Conservation (phyloP, 2,797 vertebrate genomes). For the Austrolebias charrua region DNA sequence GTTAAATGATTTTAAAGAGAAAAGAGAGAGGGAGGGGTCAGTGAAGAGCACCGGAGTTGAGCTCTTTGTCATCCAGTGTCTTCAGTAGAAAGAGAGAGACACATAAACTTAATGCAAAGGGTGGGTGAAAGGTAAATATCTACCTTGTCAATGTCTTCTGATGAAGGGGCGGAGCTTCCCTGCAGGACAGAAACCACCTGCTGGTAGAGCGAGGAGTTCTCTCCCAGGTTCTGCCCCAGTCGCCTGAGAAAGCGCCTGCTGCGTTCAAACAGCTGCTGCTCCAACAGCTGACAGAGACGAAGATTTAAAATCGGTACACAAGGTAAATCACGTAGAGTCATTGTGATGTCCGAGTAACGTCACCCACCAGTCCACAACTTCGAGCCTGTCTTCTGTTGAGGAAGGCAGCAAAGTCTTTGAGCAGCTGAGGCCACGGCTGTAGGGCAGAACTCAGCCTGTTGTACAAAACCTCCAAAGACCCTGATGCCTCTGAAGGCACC, state of each 20-base stretch:
- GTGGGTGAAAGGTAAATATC: background rate
- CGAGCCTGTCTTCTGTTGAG: constrained; percentile 83
- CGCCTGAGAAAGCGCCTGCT: constrained; percentile 87
- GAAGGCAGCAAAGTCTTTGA: constrained; percentile 91
- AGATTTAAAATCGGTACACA: background rate
- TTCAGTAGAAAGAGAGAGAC: too few species aligned
- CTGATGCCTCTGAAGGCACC: constrained; percentile 56
- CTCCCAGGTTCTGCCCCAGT: constrained; percentile 86
- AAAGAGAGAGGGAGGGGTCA: too few species aligned
- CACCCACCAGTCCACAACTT: constrained; percentile 87
- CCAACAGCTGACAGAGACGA: constrained; percentile 78
- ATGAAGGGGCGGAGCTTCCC: constrained; percentile 77
- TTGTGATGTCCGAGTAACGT: background rate
- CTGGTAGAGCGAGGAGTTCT: constrained; percentile 85
- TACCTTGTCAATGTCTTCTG: constrained; percentile 84
- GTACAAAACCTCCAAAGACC: constrained; percentile 79
- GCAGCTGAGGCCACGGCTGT: constrained; percentile 86
- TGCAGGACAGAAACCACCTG: constrained; percentile 90
- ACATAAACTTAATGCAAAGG: background rate
- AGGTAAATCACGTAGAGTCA: background rate
- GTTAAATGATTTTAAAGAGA: too few species aligned
- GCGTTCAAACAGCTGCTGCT: constrained; percentile 91
- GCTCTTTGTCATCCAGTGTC: too few species aligned
- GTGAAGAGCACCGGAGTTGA: too few species aligned
- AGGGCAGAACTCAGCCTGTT: constrained; percentile 74